Evolutionary conservation across 1,140 invertebrate genomes (phyloP).

Genomic region (Sycobia sp.): DNA sequence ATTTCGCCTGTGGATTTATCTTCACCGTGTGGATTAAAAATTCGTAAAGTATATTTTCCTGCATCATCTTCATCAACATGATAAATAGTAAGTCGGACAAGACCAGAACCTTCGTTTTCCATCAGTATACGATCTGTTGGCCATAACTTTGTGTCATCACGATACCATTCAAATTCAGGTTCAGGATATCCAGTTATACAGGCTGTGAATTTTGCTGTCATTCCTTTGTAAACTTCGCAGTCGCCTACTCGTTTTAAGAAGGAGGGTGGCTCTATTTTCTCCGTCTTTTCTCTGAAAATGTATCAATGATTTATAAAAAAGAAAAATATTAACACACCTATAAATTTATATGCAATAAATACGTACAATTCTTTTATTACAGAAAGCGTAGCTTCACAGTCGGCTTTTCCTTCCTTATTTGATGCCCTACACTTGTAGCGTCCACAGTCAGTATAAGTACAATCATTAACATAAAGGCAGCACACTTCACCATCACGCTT

Average conservation of each 20-base stretch:
- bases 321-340: not conserved
- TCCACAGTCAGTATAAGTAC: constrained; percentile 72
- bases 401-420: constrained; percentile 81
- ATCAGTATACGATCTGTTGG: constrained; percentile 80
- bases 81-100: constrained; percentile 74
- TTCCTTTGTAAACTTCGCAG: constrained; percentile 83
- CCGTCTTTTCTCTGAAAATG: constrained; percentile 68
- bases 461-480: constrained; percentile 76
- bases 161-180: constrained; percentile 84
- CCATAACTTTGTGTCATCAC: constrained; percentile 78
- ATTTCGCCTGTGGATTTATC: constrained; percentile 81
- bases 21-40: constrained; percentile 83
- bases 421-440: constrained; percentile 77
- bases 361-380: constrained; percentile 82
- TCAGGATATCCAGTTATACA: constrained; percentile 84
- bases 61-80: constrained; percentile 78
- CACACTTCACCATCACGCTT: constrained; percentile 80
- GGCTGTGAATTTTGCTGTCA: constrained; percentile 90
- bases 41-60: constrained; percentile 80
- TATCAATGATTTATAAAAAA: not conserved
- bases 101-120: constrained; percentile 78
- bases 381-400: constrained; percentile 74
- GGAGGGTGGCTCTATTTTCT: constrained; percentile 80
- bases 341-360: constrained; percentile 27
- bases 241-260: constrained; percentile 90